Evolutionary conservation across 2,113 vertebrate genomes (phyloP).

Genomic region (Alethe castanea): DNA sequence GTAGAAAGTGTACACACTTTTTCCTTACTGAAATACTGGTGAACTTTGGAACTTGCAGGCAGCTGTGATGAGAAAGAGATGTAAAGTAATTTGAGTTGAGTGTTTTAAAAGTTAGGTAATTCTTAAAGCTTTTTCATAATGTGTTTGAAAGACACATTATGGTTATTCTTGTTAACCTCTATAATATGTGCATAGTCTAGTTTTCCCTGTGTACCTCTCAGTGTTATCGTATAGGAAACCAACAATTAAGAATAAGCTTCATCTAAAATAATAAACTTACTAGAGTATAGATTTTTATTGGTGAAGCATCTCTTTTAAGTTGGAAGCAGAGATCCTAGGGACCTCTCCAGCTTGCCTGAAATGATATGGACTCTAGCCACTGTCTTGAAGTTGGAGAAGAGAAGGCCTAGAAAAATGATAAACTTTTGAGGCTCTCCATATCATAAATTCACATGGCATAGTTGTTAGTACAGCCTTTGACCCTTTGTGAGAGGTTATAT

Average conservation of each 20-base stretch:
- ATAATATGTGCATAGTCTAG: neutral
- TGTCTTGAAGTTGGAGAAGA: neutral
- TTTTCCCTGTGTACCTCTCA: neutral
- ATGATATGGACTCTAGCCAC: neutral
- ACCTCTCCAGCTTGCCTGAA: neutral
- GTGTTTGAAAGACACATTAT: neutral
- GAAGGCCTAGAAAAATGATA: neutral
- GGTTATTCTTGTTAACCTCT: neutral
- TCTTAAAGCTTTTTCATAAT: neutral
- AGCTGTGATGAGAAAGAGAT: neutral
- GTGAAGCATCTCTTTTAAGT: neutral
- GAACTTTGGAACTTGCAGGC: neutral
- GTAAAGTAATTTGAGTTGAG: neutral
- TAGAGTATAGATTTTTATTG: neutral
- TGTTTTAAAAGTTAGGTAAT: neutral
- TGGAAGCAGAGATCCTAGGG: neutral
- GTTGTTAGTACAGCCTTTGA: neutral
- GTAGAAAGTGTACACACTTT: neutral
- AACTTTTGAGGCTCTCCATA: neutral
- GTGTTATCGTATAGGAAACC: constrained; percentile 32
- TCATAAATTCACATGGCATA: neutral
- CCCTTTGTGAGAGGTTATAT: neutral
- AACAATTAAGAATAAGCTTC: constrained; percentile 21
- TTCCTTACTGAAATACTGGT: neutral
- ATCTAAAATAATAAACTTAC: neutral